Evolutionary conservation across 1,140 invertebrate species (phyloP).

Genomic region (Pomacea maculata): DNA sequence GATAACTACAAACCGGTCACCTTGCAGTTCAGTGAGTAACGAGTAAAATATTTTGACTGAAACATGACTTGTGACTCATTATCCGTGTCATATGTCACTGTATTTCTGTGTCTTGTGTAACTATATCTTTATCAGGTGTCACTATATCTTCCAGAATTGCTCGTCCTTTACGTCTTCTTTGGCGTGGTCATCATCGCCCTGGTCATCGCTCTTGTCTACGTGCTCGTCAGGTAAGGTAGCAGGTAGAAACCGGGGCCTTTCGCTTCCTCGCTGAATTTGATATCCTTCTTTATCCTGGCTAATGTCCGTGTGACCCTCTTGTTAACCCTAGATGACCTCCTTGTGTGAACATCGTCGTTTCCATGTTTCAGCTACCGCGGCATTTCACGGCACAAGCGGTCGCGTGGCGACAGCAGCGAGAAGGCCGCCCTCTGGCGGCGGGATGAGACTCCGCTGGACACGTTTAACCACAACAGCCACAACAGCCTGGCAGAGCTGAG

Average conservation of each 20-base stretch:
- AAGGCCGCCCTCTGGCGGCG: constrained; percentile 25
- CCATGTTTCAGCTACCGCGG: constrained; percentile 23
- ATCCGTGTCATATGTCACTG: background rate
- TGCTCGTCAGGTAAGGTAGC: constrained; percentile 25
- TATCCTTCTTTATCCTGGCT: too few relatives aligned
- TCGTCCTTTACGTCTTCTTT: constrained; percentile 32
- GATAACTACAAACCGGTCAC: too few relatives aligned
- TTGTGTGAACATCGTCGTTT: background rate
- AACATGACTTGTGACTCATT: background rate
- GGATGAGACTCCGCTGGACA: constrained; percentile 26
- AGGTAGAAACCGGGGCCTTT: too few relatives aligned
- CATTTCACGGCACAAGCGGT: constrained; percentile 8
- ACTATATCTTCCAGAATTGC: constrained; percentile 24
- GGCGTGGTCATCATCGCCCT: constrained; percentile 31
- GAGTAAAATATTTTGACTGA: background rate
- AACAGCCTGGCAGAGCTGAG: constrained; percentile 1
- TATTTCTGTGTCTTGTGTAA: background rate
- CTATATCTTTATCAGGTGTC: background rate
- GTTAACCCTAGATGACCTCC: too few relatives aligned
- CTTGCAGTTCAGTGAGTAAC: too few relatives aligned
- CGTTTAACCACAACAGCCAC: constrained; percentile 22
- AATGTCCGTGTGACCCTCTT: too few relatives aligned
- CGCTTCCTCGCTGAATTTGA: too few relatives aligned
- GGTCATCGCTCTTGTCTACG: constrained; percentile 24
- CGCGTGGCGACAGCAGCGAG: constrained; percentile 25